Conservation (phyloP, 2,797 vertebrate genomes). For the Tauraco hartlaubi region DNA sequence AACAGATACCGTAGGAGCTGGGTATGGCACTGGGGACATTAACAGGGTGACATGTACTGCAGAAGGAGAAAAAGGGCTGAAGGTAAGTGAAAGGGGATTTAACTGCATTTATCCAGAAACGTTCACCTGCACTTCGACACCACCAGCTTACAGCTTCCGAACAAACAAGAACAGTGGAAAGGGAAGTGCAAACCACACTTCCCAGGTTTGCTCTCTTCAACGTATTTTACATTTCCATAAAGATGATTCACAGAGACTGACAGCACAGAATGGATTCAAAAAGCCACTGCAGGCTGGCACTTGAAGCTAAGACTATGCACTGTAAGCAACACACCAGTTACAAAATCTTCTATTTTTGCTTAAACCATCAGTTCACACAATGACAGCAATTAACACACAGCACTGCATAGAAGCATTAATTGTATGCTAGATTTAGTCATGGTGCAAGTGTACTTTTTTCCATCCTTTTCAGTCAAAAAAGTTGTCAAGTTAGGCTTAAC, state of each 20-base stretch:
- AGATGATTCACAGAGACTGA: slow-evolving; percentile 46
- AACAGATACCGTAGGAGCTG: fast-evolving
- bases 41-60: fast-evolving
- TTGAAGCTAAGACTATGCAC: not conserved
- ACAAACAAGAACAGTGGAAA: not conserved
- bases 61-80: not conserved
- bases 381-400: slow-evolving; percentile 69
- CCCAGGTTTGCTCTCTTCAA: not conserved
- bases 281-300: slow-evolving; percentile 48
- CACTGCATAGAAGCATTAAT: slow-evolving; percentile 58
- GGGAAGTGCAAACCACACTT: not conserved
- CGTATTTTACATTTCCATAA: not conserved
- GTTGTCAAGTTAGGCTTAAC: slow-evolving; percentile 25
- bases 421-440: slow-evolving; percentile 49
- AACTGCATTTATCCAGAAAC: not conserved
- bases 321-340: slow-evolving; percentile 54
- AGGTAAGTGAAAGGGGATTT: not conserved
- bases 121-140: not conserved
- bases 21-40: fast-evolving
- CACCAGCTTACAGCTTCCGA: not conserved
- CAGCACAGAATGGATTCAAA: slow-evolving; percentile 14
- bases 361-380: slow-evolving; percentile 52
- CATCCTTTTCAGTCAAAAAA: slow-evolving; percentile 9
- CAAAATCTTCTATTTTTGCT: slow-evolving; percentile 62
- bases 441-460: not conserved